phyloP scores from a whole-genome alignment of 2,888 invertebrate species.

The Oeneis ivallda region DNA sequence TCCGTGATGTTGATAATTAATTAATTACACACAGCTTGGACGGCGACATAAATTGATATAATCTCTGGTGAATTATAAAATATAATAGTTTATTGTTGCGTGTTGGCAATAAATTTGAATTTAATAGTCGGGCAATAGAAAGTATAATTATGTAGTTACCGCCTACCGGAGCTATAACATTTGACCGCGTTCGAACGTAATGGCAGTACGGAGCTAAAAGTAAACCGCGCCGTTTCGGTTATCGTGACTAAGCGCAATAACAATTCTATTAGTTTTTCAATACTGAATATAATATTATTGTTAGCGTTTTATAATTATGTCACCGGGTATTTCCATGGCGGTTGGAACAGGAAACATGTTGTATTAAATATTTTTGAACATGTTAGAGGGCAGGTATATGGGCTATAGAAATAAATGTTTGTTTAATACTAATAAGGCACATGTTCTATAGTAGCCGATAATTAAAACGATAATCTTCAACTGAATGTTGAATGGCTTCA shows the following conservation, averaged over 20 bases:
- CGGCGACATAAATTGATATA: conserved; percentile 27
- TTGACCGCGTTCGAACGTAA: conserved; percentile 56
- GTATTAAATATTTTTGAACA: conserved; percentile 8
- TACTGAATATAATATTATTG: conserved; percentile 37
- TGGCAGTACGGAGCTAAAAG: conserved; percentile 46
- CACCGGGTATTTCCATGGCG: conserved; percentile 28
- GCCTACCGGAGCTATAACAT: conserved; percentile 49
- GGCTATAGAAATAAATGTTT: too few species aligned
- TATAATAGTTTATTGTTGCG: conserved; percentile 38
- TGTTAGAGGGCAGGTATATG: background rate
- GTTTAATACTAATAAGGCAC: background rate
- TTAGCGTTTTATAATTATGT: conserved; percentile 25
- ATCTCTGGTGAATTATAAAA: conserved; percentile 35
- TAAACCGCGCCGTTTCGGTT: conserved; percentile 56
- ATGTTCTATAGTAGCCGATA: background rate
- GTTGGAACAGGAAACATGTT: conserved; percentile 20
- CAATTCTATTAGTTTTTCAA: conserved; percentile 63
- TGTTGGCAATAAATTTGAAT: conserved; percentile 43
- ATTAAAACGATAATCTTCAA: background rate
- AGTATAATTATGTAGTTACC: conserved; percentile 56
- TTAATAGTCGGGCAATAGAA: conserved; percentile 56
- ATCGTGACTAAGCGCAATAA: conserved; percentile 67
- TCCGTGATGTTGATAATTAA: conserved; percentile 16
- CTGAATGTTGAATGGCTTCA: background rate
- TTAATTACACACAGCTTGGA: conserved; percentile 24